Evolutionary conservation across 2,113 vertebrate genomes (phyloP).

Genomic region (Chauna torquata): DNA sequence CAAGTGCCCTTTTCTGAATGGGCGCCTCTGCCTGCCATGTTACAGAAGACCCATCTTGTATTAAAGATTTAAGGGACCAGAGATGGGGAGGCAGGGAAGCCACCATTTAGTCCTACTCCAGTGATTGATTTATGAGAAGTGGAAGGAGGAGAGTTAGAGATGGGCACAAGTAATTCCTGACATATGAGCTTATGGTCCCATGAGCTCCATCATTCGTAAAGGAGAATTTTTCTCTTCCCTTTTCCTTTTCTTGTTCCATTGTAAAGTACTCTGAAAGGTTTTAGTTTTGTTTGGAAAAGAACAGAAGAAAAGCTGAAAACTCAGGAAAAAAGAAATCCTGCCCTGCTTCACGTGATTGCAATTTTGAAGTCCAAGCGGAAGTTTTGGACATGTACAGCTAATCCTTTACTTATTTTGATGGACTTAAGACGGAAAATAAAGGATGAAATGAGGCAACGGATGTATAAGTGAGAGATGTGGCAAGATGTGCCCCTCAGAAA

Average conservation of each 20-base stretch:
- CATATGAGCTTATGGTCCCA: accelerated
- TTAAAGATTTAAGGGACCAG: background rate
- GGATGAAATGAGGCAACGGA: background rate
- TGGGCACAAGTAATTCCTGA: background rate
- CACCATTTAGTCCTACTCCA: background rate
- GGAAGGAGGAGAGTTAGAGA: background rate
- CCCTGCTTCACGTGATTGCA: background rate
- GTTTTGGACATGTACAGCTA: background rate
- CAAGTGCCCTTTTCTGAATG: background rate
- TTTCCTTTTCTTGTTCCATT: background rate
- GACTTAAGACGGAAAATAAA: background rate
- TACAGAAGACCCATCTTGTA: background rate
- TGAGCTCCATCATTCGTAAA: background rate
- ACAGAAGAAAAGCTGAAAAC: background rate
- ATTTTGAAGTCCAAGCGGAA: background rate
- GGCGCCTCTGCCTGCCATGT: accelerated
- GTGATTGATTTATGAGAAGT: background rate
- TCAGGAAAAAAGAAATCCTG: background rate
- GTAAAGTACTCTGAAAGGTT: background rate
- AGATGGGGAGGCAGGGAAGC: background rate
- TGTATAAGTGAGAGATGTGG: background rate
- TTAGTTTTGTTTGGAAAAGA: background rate
- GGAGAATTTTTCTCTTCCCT: background rate
- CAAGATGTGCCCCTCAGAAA: background rate
- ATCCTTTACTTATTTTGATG: background rate